Base-by-base conservation (phyloP, 2,888 invertebrate species). In the Tromatobia lineatoria region DNA sequence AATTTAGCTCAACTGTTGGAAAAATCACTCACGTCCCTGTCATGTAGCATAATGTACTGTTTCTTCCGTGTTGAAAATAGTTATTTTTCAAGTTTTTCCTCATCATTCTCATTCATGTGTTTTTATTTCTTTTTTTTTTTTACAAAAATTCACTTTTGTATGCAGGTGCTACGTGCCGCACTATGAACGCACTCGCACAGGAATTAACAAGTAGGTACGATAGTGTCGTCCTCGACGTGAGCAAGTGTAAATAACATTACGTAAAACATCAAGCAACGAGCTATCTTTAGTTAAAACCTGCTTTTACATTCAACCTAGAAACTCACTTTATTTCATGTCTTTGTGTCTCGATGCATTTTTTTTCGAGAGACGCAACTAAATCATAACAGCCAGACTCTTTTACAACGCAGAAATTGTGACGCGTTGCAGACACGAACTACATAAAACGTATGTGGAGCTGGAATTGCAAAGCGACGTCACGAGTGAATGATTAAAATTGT, bases 201-300 rank as follows among this genome's bases (percentile, higher is more conserved):
- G 3, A 8, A 25, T 13, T 13, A 57, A 57, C 25, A 57, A 57
- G 13, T 15, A 4, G 25, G 25, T 6, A 57, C 7, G 23, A 11
- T 15, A 25, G 3, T 13, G 57, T 25, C 57, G 57, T 25, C 13
- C 6, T 25, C 25, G 13, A 23, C 20, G 66, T 57, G 25, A 66
- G 64, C 47, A 42, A 71, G 70, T 64, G 71, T 77, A 71, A 82
- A 70, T 38, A 66, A 52, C 15, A 47, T 57, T 73, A 77, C 71
- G 73, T 61, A 57, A 47, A 47, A 59, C 45, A 57, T 66, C 45
- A 69, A 42, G 23, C 74, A 50, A 47, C 74, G 13, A 29, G 18
- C 59, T 73, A 59, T 45, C 45, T 73, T 45, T 25, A 18, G n/a
- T 57, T 29, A 38, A 47, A 74, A 61, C 45, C 61, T 64, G 54